Evolutionary conservation across 2,797 vertebrate species (phyloP), one percentile per base, ranked within the genome.

Genomic region (Labeo calbasu): DNA sequence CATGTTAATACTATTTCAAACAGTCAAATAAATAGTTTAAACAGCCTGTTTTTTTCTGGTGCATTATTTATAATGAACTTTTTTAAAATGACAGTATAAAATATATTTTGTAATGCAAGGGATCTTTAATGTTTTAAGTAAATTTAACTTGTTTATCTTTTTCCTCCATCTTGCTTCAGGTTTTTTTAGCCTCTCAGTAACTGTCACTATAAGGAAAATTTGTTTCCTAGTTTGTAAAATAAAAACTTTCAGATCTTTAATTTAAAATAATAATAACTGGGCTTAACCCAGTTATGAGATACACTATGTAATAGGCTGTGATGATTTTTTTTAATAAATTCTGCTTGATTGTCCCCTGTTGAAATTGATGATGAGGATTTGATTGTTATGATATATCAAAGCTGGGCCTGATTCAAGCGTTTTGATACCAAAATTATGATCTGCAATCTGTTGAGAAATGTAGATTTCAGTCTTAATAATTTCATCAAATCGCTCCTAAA

Each of bases 401-500:
- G 51, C 28, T 73, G 5, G 17, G 28, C 46, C 46, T 50, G 14
- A 28, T 51, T 72, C 23, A 28, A 12, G 1, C 17, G 5, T 10
- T 40, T 43, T 43, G 11, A 21, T 13, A 23, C 4, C 19, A 21
- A 23, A 59, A 77, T 28, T 43, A n/a, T 59, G 32, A 59, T 3
- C 12, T 55, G 19, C 1, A 75, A 43, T 59, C 0, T n/a, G 1
- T 43, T 6, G 10, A 69, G 14, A 76, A 8, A 70, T 43, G 32
- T 40, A 43, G 32, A 70, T 70, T 57, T 61, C 17, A 73, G 12
- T 63, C 48, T 83, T 72, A 55, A 78, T 69, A 3, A 68, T 79
- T 86, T 63, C 25, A 40, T 59, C 43, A 53, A 32, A 21, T 14
- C 72, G 25, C 15, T 13, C 12, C 23, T 12, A 7, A 80, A n/a